Conservation (phyloP, 2,797 vertebrate species). For the Yasuhikotakia modesta region DNA sequence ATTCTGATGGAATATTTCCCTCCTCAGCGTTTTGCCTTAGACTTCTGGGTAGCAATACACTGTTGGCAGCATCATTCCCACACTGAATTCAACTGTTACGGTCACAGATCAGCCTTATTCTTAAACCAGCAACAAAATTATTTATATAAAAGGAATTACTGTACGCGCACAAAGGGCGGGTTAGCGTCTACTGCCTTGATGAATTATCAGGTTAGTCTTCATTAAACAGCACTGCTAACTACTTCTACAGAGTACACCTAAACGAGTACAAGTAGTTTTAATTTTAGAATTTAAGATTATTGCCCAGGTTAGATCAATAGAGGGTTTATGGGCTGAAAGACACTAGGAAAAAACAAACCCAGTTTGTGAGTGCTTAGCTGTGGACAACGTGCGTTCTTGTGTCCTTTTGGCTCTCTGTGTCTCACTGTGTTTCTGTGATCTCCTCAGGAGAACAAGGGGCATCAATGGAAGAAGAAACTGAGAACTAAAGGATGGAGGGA, state of each 20-base stretch:
- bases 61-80: conserved; percentile 50
- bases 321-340: conserved; percentile 30
- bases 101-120: conserved; percentile 54
- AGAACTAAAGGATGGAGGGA: conserved; percentile 62
- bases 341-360: conserved; percentile 46
- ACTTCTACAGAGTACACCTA: conserved; percentile 58
- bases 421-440: conserved; percentile 66
- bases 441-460: conserved; percentile 57
- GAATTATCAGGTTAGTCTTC: conserved; percentile 72
- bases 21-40: conserved; percentile 40
- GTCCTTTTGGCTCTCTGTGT: conserved; percentile 53
- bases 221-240: conserved; percentile 65
- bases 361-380: conserved; percentile 40
- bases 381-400: conserved; percentile 38
- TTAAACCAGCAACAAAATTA: conserved; percentile 30
- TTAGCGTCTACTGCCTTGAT: conserved; percentile 36
- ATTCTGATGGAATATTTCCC: conserved; percentile 55
- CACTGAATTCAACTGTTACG: conserved; percentile 42
- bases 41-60: conserved; percentile 62
- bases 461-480: conserved; percentile 65
- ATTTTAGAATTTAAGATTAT: conserved; percentile 61
- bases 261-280: conserved; percentile 54
- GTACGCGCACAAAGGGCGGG: conserved; percentile 10
- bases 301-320: conserved; percentile 50
- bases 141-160: not conserved